phyloP scores from a whole-genome alignment of 2,888 invertebrate genomes.

The Plagodis dolabraria region DNA sequence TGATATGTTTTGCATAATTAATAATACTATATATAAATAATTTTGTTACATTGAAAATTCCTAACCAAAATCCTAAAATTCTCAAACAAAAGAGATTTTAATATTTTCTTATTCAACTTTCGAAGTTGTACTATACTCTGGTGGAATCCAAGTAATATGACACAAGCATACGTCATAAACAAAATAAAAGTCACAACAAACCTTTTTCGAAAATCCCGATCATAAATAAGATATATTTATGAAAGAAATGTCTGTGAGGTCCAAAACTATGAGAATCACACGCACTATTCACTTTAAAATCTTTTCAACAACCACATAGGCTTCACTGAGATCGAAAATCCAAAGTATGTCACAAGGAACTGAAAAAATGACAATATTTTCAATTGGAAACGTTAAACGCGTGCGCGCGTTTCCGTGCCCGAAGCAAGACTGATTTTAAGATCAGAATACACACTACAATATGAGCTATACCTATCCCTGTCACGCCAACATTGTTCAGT shows the following conservation, averaged over 20 bases:
- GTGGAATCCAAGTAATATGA: slow-evolving; percentile 15
- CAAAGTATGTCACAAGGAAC: slow-evolving; percentile 27
- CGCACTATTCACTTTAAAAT: slow-evolving; percentile 12
- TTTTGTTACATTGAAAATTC: no score
- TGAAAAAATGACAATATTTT: slow-evolving; percentile 11
- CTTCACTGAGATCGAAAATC: slow-evolving; percentile 5
- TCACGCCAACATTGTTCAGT: slow-evolving; percentile 34
- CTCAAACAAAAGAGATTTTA: no score
- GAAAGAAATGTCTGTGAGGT: slow-evolving; percentile 23
- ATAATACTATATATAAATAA: no score
- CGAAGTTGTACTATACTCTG: not conserved
- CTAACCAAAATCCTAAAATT: no score
- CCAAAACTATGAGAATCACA: slow-evolving; percentile 16
- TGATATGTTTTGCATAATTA: no score
- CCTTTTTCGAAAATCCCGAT: slow-evolving; percentile 33
- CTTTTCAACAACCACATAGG: not conserved
- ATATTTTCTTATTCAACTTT: no score
- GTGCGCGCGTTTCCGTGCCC: slow-evolving; percentile 31
- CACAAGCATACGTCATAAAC: slow-evolving; percentile 23
- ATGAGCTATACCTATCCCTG: slow-evolving; percentile 55
- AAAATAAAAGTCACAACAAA: slow-evolving; percentile 27
- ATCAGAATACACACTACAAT: slow-evolving; percentile 55
- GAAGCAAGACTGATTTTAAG: slow-evolving; percentile 54
- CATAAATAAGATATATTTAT: slow-evolving; percentile 27
- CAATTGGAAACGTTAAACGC: slow-evolving; percentile 10